Evolutionary conservation across 23 tunicate genomes (phyloP).

Genomic region (Trididemnum clinides): DNA sequence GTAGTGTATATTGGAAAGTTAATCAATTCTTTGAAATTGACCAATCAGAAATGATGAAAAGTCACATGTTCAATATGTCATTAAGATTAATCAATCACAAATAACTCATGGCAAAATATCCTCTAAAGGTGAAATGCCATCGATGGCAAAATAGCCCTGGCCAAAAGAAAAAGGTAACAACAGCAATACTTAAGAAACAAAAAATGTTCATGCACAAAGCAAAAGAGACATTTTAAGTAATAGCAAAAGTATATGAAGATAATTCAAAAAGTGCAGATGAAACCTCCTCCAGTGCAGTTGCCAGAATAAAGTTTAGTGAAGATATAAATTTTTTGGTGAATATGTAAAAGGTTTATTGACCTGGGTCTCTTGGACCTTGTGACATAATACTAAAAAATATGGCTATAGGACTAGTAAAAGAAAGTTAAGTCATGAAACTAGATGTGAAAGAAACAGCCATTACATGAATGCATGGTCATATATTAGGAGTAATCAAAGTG

Average conservation of each 20-base stretch:
- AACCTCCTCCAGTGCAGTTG: background rate
- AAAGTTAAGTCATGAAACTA: background rate
- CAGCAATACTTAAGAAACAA: background rate
- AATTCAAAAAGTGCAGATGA: background rate
- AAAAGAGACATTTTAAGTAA: background rate
- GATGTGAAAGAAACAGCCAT: background rate
- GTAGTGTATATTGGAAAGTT: no score
- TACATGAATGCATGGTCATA: background rate
- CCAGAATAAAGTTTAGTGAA: background rate
- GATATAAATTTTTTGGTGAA: background rate
- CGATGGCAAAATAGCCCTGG: no score
- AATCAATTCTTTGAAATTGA: no score
- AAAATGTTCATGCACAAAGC: background rate
- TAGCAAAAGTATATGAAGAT: background rate
- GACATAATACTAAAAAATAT: background rate
- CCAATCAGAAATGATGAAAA: no score
- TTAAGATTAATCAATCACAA: no score
- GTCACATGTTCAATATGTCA: no score
- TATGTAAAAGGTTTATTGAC: background rate
- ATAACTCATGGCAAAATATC: no score
- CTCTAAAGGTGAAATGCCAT: no score
- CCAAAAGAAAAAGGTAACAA: background rate
- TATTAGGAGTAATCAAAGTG: background rate
- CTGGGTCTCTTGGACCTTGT: background rate
- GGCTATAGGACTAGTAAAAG: background rate